These are phyloP conservation scores for Chiloscyllium punctatum DNA, from an alignment of 2,797 vertebrate species.

Conservation along the genomic window DNA sequence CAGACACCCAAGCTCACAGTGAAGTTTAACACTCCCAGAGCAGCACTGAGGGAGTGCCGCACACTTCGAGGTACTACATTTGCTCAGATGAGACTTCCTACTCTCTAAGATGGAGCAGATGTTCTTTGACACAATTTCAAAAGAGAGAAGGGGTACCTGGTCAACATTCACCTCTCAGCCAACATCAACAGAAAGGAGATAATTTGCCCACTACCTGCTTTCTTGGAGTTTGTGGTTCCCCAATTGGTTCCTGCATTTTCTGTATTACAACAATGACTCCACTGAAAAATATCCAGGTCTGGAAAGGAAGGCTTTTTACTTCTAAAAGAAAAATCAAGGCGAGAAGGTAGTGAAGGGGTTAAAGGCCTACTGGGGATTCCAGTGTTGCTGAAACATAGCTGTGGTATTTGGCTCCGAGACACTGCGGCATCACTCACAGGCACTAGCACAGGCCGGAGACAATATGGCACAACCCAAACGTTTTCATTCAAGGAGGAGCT, in stretches of 20 bases:
- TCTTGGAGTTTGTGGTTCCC: neutral
- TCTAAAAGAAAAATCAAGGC: neutral
- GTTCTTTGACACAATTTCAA: neutral
- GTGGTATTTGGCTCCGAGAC: neutral
- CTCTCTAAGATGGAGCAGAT: neutral
- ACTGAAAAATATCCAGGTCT: neutral
- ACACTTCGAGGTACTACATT: too few relatives aligned
- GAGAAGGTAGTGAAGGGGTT: neutral
- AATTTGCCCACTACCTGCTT: neutral
- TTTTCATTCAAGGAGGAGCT: neutral
- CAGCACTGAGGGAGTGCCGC: too few relatives aligned
- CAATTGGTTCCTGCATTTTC: neutral
- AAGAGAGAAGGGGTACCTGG: neutral
- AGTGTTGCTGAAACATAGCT: neutral
- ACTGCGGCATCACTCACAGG: neutral
- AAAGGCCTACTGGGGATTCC: neutral
- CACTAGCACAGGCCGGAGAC: neutral
- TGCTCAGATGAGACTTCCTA: too few relatives aligned
- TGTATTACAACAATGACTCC: neutral
- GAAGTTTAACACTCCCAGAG: too few relatives aligned
- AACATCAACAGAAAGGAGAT: neutral
- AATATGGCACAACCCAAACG: neutral
- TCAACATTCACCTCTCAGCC: neutral
- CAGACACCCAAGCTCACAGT: too few relatives aligned
- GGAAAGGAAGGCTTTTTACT: too few relatives aligned